Evolutionary conservation across 2,113 vertebrate species (phyloP).

Genomic region (Varanus salvator): DNA sequence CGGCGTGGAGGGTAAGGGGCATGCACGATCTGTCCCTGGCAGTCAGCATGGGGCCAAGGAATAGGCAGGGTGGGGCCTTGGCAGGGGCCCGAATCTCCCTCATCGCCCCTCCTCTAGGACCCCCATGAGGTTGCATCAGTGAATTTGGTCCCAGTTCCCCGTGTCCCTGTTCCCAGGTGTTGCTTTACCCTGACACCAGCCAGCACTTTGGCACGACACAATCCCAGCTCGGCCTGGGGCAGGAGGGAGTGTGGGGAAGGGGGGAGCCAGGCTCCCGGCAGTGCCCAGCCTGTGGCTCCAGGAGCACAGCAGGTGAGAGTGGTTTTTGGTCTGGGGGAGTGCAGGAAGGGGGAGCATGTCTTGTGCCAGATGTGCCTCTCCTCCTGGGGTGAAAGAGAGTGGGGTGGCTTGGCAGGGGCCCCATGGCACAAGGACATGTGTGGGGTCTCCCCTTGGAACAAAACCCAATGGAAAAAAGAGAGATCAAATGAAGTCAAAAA

Average conservation of each 20-base stretch:
- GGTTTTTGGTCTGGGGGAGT: constrained; percentile 22
- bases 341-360: neutral
- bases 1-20: neutral
- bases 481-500: constrained; percentile 17
- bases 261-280: constrained; percentile 29
- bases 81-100: constrained; percentile 11
- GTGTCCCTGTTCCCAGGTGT: constrained; percentile 47
- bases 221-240: constrained; percentile 25
- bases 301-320: constrained; percentile 26
- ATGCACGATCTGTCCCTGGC: neutral
- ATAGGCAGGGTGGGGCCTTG: constrained; percentile 21
- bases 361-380: neutral
- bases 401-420: neutral
- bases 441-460: constrained; percentile 64
- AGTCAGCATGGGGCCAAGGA: constrained; percentile 10
- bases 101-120: constrained; percentile 38
- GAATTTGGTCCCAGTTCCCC: constrained; percentile 70
- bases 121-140: constrained; percentile 65
- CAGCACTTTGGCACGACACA: constrained; percentile 59
- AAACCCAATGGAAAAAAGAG: constrained; percentile 9
- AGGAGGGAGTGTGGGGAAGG: neutral
- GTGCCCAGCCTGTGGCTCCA: constrained; percentile 12
- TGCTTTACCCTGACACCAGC: constrained; percentile 26
- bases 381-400: neutral
- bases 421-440: constrained; percentile 46